Conservation (phyloP, 1,140 invertebrate genomes). For the Chrysoperla carnea region DNA sequence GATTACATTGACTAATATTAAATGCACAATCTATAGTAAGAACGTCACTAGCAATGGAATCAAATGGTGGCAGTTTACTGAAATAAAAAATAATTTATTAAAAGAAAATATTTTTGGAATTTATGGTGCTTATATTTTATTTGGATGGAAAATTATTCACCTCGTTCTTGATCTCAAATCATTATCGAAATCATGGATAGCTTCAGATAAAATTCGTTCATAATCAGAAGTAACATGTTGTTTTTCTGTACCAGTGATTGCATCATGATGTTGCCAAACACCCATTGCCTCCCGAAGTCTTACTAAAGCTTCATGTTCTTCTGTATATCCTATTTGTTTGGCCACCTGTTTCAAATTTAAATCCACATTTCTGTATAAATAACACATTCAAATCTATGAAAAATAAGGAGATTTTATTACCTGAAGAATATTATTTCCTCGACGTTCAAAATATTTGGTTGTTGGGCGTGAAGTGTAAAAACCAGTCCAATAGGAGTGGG, state of each 20-base stretch:
- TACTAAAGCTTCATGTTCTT: slow-evolving; percentile 9
- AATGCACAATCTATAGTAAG: slow-evolving; percentile 14
- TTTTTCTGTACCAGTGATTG: slow-evolving; percentile 80
- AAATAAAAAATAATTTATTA: too few relatives aligned
- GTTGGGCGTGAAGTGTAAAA: slow-evolving; percentile 85
- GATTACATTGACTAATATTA: slow-evolving; percentile 43
- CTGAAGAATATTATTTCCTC: slow-evolving; percentile 64
- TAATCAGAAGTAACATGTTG: slow-evolving; percentile 83
- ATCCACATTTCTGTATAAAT: too few relatives aligned
- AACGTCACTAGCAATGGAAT: too few relatives aligned
- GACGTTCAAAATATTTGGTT: slow-evolving; percentile 60
- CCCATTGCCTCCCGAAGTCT: slow-evolving; percentile 37
- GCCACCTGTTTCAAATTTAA: neutral
- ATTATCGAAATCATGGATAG: slow-evolving; percentile 26
- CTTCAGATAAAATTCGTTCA: slow-evolving; percentile 40
- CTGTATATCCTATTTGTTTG: neutral
- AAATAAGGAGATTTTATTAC: too few relatives aligned
- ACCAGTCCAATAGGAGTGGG: slow-evolving; percentile 82
- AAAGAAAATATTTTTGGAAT: too few relatives aligned
- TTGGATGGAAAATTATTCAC: slow-evolving; percentile 24
- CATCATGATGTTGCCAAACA: slow-evolving; percentile 85
- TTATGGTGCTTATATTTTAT: slow-evolving; percentile 14
- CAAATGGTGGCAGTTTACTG: too few relatives aligned
- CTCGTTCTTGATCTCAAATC: too few relatives aligned
- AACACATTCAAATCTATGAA: too few relatives aligned